Percentiles rank a stretch among this genome's conserved stretches.
Evolutionary conservation across 2,888 invertebrate species (phyloP).

Genomic region (Caenorhabditis wallacei): DNA sequence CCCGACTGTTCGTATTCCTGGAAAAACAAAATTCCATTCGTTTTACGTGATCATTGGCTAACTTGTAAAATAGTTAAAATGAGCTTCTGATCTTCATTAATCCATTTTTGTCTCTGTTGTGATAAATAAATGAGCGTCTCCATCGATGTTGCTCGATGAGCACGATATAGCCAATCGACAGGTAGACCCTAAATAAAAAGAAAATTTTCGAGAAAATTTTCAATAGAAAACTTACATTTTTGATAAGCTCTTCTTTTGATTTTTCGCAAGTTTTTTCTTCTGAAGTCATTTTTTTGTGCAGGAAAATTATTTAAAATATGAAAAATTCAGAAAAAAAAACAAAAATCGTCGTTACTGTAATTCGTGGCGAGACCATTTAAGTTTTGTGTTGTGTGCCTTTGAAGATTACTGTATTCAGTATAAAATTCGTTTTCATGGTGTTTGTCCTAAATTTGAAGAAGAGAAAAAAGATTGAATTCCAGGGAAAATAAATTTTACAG

Average conservation of each 20-base stretch:
- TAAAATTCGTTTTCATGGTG: too few species aligned
- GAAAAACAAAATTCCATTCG: background rate
- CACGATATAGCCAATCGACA: conserved; percentile 57
- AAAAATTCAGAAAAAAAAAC: background rate
- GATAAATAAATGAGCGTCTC: conserved; percentile 52
- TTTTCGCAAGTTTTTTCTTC: background rate
- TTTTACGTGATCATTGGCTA: too few species aligned
- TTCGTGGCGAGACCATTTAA: too few species aligned
- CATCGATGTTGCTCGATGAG: conserved; percentile 26
- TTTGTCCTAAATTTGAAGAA: too few species aligned
- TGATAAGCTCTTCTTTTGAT: background rate
- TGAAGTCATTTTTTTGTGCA: background rate
- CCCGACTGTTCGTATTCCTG: background rate
- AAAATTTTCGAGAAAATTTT: background rate
- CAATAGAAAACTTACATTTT: background rate
- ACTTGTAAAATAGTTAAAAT: conserved; percentile 51
- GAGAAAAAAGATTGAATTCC: too few species aligned
- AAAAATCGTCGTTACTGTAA: too few species aligned
- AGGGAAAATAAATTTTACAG: too few species aligned
- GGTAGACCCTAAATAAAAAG: conserved; percentile 43
- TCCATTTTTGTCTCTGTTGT: conserved; percentile 46
- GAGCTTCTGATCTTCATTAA: conserved; percentile 27
- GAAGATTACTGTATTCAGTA: too few species aligned
- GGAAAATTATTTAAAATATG: background rate
- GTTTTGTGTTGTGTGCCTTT: too few species aligned